phyloP scores from a whole-genome alignment of 37 sponge, comb jelly and placozoan genomes.

The Agelas oroides region DNA sequence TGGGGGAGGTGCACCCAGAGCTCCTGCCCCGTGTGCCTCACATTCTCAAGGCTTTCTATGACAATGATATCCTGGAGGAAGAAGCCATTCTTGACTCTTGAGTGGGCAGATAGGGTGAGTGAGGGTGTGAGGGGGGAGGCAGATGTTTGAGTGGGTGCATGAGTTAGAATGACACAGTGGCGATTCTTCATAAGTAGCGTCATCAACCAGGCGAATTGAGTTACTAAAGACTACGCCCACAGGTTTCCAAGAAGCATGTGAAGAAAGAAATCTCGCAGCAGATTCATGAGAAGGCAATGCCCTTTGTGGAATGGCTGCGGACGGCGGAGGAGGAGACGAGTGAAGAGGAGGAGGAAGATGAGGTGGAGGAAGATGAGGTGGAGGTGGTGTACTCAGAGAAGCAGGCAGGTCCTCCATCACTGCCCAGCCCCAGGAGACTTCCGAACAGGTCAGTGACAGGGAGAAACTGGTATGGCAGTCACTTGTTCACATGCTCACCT shows the following conservation, averaged over 20 bases:
- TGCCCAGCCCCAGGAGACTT: background rate
- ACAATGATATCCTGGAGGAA: constrained; percentile 94
- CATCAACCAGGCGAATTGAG: no score
- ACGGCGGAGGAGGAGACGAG: constrained; percentile 94
- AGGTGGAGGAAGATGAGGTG: constrained; percentile 63
- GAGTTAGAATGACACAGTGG: background rate
- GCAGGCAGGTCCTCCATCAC: background rate
- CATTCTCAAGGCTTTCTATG: constrained; percentile 96
- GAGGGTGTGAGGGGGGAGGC: background rate
- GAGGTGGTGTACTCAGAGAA: constrained; percentile 57
- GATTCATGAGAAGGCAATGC: constrained; percentile 86
- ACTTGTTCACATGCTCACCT: background rate
- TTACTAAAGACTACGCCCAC: constrained; percentile 7
- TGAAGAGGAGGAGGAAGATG: constrained; percentile 83
- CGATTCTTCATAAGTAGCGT: no score
- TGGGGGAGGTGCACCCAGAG: constrained; percentile 77
- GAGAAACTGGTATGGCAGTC: background rate
- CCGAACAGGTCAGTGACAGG: background rate
- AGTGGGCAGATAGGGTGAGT: constrained; percentile 95
- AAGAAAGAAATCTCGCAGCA: constrained; percentile 67
- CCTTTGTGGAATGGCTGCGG: constrained; percentile 90
- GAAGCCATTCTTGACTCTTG: constrained; percentile 83
- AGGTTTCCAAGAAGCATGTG: constrained; percentile 89
- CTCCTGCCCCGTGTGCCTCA: constrained; percentile 86
- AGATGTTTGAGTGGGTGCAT: background rate